These are phyloP conservation scores for Neocloeon triangulifer DNA, from an alignment of 1,140 invertebrate genomes.

Conservation along the genomic window DNA sequence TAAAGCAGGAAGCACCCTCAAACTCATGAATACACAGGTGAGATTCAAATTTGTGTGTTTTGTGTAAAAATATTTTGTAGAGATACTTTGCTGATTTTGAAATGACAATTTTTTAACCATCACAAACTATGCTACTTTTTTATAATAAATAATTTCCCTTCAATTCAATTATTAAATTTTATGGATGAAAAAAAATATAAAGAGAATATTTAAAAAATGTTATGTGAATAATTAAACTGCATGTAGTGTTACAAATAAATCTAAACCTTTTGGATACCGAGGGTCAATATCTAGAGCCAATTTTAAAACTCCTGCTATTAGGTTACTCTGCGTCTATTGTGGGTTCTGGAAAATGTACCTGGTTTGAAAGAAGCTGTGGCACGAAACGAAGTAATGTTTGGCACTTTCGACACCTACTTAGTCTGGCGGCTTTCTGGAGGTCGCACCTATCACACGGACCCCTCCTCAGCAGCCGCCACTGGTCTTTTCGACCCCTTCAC, in stretches of 20 bases:
- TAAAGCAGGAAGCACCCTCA: conserved; percentile 52
- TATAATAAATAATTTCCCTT: too few species aligned
- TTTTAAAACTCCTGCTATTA: too few species aligned
- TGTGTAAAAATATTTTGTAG: conserved; percentile 2
- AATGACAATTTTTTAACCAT: too few species aligned
- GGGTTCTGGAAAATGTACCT: conserved; percentile 49
- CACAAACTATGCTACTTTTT: too few species aligned
- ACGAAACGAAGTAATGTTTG: conserved; percentile 48
- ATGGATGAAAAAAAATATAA: too few species aligned
- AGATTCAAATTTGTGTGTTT: conserved; percentile 9
- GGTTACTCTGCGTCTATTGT: conserved; percentile 55
- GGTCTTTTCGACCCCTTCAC: conserved; percentile 83
- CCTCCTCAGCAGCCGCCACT: conserved; percentile 70
- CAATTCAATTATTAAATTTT: too few species aligned
- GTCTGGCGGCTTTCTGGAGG: conserved; percentile 45
- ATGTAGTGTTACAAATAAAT: too few species aligned
- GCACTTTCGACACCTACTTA: conserved; percentile 87
- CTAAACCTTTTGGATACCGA: too few species aligned
- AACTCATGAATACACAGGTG: conserved; percentile 62
- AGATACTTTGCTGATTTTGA: too few species aligned
- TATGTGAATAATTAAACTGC: too few species aligned
- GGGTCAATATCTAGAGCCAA: too few species aligned
- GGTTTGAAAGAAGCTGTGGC: conserved; percentile 32
- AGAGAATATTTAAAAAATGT: too few species aligned
- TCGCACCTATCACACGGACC: conserved; percentile 55